Conservation (phyloP, 2,888 invertebrate species). For the Tetranychus truncatus region DNA sequence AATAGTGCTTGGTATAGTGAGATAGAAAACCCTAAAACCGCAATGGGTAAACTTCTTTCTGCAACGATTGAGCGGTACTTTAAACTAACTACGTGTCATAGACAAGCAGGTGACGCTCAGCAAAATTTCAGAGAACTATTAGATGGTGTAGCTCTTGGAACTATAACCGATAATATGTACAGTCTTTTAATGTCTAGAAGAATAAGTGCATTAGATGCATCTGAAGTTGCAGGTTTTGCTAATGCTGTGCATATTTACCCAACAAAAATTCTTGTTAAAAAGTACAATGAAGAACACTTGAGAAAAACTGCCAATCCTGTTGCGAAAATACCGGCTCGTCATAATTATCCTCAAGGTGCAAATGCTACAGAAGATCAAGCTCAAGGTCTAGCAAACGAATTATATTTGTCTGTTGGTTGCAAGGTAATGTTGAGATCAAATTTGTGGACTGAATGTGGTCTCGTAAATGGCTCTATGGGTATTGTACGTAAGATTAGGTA, state of each 20-base stretch:
- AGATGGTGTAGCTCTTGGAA: neutral
- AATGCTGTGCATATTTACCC: neutral
- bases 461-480: neutral
- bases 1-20: neutral
- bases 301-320: neutral
- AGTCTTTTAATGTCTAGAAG: neutral
- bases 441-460: neutral
- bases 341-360: neutral
- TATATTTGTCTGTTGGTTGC: neutral
- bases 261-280: neutral
- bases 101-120: neutral
- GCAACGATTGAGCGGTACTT: neutral
- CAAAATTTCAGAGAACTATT: neutral
- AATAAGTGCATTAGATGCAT: neutral
- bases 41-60: neutral
- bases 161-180: neutral
- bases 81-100: too few species aligned
- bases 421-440: neutral
- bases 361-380: neutral
- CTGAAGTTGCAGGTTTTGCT: neutral
- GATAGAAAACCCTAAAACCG: accelerated
- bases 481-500: too few species aligned
- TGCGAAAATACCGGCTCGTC: neutral
- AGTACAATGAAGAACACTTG: neutral
- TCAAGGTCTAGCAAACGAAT: neutral